These are phyloP conservation scores for Artemia sp. DNA, from an alignment of 2,888 invertebrate species.

Conservation along the genomic window DNA sequence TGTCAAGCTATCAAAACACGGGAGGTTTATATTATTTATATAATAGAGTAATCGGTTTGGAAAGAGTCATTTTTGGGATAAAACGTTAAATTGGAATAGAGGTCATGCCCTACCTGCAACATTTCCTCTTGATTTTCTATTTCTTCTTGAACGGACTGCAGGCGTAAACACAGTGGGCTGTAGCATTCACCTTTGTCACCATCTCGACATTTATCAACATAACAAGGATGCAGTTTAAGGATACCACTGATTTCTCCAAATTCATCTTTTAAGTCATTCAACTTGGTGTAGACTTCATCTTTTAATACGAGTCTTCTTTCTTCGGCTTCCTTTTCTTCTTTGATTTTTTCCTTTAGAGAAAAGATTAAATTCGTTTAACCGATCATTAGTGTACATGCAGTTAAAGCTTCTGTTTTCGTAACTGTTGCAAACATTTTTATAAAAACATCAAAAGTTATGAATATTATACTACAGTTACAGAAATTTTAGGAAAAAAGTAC, in stretches of 20 bases:
- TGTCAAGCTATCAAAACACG: too few species aligned
- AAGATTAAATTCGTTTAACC: constrained; percentile 7
- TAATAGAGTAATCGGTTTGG: too few species aligned
- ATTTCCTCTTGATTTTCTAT: constrained; percentile 10
- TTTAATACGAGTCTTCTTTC: constrained; percentile 23
- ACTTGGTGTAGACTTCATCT: constrained; percentile 16
- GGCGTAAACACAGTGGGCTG: background rate
- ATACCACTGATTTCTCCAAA: background rate
- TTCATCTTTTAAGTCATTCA: constrained; percentile 3
- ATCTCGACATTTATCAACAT: background rate
- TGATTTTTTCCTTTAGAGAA: constrained; percentile 22
- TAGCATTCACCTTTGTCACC: background rate
- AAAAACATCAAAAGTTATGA: too few species aligned
- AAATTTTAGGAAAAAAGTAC: too few species aligned
- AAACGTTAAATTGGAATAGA: too few species aligned
- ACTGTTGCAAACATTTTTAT: too few species aligned
- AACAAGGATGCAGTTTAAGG: background rate
- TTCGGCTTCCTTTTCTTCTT: constrained; percentile 24
- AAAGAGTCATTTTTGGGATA: too few species aligned
- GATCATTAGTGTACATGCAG: too few species aligned
- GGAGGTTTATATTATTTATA: too few species aligned
- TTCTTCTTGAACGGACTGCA: constrained; percentile 5
- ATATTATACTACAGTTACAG: too few species aligned
- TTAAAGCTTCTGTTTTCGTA: too few species aligned
- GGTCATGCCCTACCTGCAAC: background rate